Evolutionary conservation across 2,888 invertebrate species (phyloP).

Genomic region (Andrena praecox): DNA sequence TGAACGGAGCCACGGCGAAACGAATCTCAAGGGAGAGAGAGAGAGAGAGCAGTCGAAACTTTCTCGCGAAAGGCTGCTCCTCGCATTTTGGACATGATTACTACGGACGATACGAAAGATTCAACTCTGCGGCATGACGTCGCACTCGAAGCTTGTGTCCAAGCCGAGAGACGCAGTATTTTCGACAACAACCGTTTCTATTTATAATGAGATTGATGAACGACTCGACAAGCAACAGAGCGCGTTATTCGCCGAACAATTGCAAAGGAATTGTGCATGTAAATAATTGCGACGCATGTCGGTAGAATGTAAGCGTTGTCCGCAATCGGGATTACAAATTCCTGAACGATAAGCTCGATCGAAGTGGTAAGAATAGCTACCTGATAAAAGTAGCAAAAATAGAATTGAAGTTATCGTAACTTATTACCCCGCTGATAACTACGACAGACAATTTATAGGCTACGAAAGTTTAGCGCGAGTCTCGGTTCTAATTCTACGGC

Average conservation of each 20-base stretch:
- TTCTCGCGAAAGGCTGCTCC: constrained; percentile 2
- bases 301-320: background rate
- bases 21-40: constrained; percentile 31
- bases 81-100: constrained; percentile 4
- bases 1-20: constrained; percentile 71
- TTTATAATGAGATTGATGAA: background rate
- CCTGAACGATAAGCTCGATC: constrained; percentile 16
- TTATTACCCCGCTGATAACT: constrained; percentile 31
- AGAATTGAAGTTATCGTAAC: constrained; percentile 37
- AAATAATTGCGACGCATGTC: background rate
- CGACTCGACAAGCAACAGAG: constrained; percentile 4
- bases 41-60: constrained; percentile 5
- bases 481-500: constrained; percentile 11
- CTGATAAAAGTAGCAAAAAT: constrained; percentile 46
- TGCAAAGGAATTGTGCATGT: background rate
- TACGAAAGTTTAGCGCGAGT: constrained; percentile 35
- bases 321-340: background rate
- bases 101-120: constrained; percentile 12
- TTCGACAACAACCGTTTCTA: background rate
- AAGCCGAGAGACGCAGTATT: constrained; percentile 55
- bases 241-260: constrained; percentile 3
- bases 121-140: constrained; percentile 19
- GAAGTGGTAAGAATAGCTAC: constrained; percentile 16
- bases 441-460: constrained; percentile 43
- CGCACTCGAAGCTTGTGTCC: constrained; percentile 35